A percentile compares a stretch with the other conserved stretches of the same genome.
Evolutionary conservation across 2,113 vertebrate species (phyloP).

Genomic region (Triplophysa dalaica): DNA sequence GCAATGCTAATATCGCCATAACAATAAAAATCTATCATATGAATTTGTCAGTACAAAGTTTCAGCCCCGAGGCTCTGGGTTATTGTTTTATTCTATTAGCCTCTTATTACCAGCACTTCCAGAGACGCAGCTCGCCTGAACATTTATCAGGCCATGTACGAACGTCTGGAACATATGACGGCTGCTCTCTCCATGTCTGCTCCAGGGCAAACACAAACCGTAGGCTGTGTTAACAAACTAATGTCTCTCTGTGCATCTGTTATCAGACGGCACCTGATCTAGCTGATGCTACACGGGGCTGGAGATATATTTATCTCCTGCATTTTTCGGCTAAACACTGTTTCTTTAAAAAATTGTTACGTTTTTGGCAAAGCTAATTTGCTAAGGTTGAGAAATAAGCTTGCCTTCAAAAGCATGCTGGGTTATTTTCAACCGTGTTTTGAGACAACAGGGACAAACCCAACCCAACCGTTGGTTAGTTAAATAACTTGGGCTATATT

Average conservation of each 20-base stretch:
- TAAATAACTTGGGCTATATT: too few relatives aligned
- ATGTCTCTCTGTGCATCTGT: conserved; percentile 75
- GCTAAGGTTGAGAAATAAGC: too few relatives aligned
- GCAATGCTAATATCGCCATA: conserved; percentile 74
- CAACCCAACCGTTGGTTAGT: too few relatives aligned
- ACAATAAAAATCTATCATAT: conserved; percentile 77
- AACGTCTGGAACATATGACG: conserved; percentile 75
- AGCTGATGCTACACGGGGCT: conserved; percentile 35
- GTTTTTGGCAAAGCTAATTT: neutral
- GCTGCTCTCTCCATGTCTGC: conserved; percentile 74
- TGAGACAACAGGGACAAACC: too few relatives aligned
- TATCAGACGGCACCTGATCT: conserved; percentile 62
- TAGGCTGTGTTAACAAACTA: conserved; percentile 65
- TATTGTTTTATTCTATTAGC: conserved; percentile 85
- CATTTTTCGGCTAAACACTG: neutral
- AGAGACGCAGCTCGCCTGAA: conserved; percentile 71
- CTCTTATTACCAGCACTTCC: conserved; percentile 81
- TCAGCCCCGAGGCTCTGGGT: conserved; percentile 71
- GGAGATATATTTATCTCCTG: neutral
- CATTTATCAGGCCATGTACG: conserved; percentile 79
- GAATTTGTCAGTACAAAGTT: conserved; percentile 73
- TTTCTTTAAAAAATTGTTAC: neutral
- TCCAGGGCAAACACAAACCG: conserved; percentile 62
- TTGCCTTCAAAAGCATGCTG: too few relatives aligned
- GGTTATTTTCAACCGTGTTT: too few relatives aligned